Percentiles rank a stretch among this genome's conserved stretches.
Conservation (phyloP, 2,797 vertebrate species). For the Anguilla obscura region DNA sequence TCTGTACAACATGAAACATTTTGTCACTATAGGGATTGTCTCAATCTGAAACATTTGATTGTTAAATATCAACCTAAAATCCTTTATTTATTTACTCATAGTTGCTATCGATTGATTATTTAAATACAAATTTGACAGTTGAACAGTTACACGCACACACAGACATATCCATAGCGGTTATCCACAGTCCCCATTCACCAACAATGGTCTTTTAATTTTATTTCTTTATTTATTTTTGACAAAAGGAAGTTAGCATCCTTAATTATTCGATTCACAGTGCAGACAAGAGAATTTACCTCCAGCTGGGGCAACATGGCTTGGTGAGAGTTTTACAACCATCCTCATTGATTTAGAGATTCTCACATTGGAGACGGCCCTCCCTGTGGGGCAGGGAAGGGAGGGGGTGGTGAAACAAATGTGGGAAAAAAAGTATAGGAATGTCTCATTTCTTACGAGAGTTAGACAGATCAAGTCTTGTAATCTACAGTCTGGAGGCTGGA, state of each 20-base stretch:
- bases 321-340: constrained; percentile 90
- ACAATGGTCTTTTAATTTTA: background rate
- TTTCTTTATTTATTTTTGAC: background rate
- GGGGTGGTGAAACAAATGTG: constrained; percentile 77
- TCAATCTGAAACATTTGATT: too few species aligned
- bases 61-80: too few species aligned
- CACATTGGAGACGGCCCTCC: constrained; percentile 79
- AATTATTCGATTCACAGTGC: constrained; percentile 83
- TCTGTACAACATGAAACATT: background rate
- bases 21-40: background rate
- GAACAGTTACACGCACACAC: background rate
- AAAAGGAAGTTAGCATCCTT: constrained; percentile 70
- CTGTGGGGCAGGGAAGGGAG: constrained; percentile 63
- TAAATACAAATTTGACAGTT: background rate
- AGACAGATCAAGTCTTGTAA: constrained; percentile 63
- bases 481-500: constrained; percentile 51
- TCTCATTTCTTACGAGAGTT: constrained; percentile 69
- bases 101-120: background rate
- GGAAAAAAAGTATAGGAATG: constrained; percentile 76
- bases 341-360: constrained; percentile 95
- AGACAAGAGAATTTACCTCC: constrained; percentile 89
- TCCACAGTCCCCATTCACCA: background rate
- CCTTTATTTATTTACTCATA: background rate
- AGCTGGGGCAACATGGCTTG: constrained; percentile 90
- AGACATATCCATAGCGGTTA: background rate